Evolutionary conservation across 1,140 invertebrate genomes (phyloP).

Genomic region (Drosophila mayri): DNA sequence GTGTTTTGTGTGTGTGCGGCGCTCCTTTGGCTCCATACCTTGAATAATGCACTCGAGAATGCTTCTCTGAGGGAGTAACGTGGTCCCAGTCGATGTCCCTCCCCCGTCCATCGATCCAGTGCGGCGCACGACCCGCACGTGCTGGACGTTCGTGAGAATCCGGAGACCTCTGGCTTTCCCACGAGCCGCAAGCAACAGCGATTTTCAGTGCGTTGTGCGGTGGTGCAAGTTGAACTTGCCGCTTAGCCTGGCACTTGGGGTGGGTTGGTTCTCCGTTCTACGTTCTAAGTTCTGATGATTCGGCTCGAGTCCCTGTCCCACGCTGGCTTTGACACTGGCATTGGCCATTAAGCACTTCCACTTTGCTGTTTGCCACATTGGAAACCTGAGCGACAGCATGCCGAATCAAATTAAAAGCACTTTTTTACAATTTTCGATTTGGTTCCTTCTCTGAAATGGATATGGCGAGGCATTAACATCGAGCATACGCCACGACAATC

Average conservation of each 20-base stretch:
- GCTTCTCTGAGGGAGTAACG: conserved; percentile 35
- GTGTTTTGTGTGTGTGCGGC: conserved; percentile 26
- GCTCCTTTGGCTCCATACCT: conserved; percentile 62
- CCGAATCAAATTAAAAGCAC: conserved; percentile 70
- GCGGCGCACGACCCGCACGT: conserved; percentile 80
- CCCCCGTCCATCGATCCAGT: conserved; percentile 33
- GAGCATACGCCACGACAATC: conserved; percentile 13
- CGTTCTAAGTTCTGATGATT: background rate
- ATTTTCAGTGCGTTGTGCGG: conserved; percentile 37
- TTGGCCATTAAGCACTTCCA: conserved; percentile 44
- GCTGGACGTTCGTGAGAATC: conserved; percentile 84
- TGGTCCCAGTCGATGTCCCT: conserved; percentile 17
- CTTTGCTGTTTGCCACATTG: conserved; percentile 46
- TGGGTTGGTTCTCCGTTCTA: conserved; percentile 38
- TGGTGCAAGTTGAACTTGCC: conserved; percentile 50
- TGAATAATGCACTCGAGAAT: conserved; percentile 77
- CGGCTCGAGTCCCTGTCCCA: conserved; percentile 31
- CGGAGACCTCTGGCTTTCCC: conserved; percentile 80
- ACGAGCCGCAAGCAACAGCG: conserved; percentile 62
- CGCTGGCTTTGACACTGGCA: conserved; percentile 39
- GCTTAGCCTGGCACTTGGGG: conserved; percentile 27
- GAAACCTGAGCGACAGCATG: conserved; percentile 73
- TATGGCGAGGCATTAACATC: conserved; percentile 21
- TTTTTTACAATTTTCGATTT: conserved; percentile 69
- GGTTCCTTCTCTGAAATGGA: conserved; percentile 27